These are phyloP conservation scores for Cheirogaleus major DNA, from an alignment of 2,797 vertebrate genomes.

Conservation along the genomic window DNA sequence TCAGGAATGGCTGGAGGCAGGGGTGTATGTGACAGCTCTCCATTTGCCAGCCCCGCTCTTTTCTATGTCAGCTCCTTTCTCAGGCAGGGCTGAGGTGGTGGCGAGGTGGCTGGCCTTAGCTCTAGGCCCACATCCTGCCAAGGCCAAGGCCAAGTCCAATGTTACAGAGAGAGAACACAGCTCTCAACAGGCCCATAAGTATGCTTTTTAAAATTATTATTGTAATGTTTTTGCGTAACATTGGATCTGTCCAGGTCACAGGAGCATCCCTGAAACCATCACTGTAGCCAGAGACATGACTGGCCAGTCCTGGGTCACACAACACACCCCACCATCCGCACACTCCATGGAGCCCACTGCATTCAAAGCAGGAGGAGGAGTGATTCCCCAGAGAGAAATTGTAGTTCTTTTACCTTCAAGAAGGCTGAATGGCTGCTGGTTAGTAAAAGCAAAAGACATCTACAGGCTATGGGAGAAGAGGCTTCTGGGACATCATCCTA, in stretches of 20 bases:
- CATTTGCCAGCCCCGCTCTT: neutral
- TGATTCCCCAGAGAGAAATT: neutral
- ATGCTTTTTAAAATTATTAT: neutral
- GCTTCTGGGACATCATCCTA: neutral
- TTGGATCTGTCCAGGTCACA: neutral
- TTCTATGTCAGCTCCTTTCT: neutral
- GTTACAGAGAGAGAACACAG: neutral
- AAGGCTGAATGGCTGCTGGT: neutral
- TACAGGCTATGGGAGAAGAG: neutral
- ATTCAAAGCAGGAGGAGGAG: neutral
- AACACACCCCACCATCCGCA: neutral
- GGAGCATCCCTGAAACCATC: neutral
- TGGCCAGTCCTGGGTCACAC: neutral
- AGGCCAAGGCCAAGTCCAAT: neutral
- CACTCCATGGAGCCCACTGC: neutral
- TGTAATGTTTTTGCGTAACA: neutral
- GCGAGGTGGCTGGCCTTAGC: neutral
- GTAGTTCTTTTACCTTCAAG: neutral
- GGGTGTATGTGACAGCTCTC: neutral
- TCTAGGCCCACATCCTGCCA: neutral
- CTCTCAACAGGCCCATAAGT: neutral
- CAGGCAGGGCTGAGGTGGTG: neutral
- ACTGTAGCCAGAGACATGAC: neutral
- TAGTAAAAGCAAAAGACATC: neutral
- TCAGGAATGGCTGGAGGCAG: neutral